Evolutionary conservation across 2,113 vertebrate genomes (phyloP).

Genomic region (Mellivora capensis): DNA sequence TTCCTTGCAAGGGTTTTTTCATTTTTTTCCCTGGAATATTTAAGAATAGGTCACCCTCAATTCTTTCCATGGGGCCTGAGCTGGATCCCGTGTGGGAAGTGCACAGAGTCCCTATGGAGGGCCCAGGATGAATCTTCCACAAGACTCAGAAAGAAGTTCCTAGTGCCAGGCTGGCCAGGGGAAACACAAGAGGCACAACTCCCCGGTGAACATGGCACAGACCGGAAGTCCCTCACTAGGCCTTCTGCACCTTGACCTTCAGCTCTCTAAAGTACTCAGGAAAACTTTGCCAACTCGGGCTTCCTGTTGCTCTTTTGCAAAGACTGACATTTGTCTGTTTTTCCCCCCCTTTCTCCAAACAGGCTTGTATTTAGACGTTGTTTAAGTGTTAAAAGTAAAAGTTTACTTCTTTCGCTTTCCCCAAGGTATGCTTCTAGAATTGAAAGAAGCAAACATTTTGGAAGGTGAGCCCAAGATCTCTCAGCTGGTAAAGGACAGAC

Average conservation of each 20-base stretch:
- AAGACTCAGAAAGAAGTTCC: neutral
- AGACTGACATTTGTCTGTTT: neutral
- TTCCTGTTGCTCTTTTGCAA: slow-evolving; percentile 33
- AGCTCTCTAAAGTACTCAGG: neutral
- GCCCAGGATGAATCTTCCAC: neutral
- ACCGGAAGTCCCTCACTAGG: neutral
- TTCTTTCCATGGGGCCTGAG: neutral
- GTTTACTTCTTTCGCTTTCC: slow-evolving; percentile 15
- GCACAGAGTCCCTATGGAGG: neutral
- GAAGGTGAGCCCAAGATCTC: neutral
- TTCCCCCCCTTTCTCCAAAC: neutral
- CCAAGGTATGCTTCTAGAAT: neutral
- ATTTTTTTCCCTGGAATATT: neutral
- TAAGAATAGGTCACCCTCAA: neutral
- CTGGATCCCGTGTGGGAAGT: neutral
- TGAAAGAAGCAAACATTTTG: neutral
- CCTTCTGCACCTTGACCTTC: neutral
- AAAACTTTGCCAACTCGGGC: neutral
- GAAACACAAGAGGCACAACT: neutral
- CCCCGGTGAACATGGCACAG: rapidly evolving
- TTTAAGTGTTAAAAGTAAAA: slow-evolving; percentile 31
- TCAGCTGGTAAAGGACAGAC: neutral
- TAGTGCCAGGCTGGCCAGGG: neutral
- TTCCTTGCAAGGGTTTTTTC: neutral
- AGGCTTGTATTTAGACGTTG: neutral